Evolutionary conservation across 1,140 invertebrate species (phyloP).

Genomic region (Antheraea pernyi): DNA sequence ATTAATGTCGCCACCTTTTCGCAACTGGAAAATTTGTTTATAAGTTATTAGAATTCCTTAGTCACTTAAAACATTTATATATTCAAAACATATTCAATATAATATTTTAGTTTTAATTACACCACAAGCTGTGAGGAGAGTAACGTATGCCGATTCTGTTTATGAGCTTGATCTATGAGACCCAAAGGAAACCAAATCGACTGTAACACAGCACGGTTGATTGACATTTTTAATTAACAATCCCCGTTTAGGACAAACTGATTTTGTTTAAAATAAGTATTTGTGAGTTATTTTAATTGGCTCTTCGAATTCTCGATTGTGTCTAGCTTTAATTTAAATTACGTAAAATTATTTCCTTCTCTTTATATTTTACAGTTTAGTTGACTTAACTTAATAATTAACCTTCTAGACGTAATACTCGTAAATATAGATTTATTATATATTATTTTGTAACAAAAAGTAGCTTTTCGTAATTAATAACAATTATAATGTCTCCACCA

Average conservation of each 20-base stretch:
- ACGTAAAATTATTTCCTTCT: background rate
- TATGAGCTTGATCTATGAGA: constrained; percentile 30
- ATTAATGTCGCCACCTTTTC: too few species aligned
- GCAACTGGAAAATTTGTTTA: too few species aligned
- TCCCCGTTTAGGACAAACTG: constrained; percentile 34
- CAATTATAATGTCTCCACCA: too few species aligned
- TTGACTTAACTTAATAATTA: too few species aligned
- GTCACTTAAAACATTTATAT: too few species aligned
- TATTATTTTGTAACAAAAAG: too few species aligned
- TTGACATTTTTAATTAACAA: constrained; percentile 62
- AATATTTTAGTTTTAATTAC: too few species aligned
- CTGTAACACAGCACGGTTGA: constrained; percentile 32
- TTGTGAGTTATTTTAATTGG: constrained; percentile 19
- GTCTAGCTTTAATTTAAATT: background rate
- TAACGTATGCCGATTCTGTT: constrained; percentile 5
- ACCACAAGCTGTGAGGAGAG: constrained; percentile 13
- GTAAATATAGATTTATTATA: too few species aligned
- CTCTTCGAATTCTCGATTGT: constrained; percentile 43
- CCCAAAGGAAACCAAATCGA: constrained; percentile 29
- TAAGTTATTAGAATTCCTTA: too few species aligned
- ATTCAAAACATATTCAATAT: too few species aligned
- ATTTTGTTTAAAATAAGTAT: constrained; percentile 39
- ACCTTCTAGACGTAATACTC: too few species aligned
- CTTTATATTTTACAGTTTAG: background rate
- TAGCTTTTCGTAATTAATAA: too few species aligned